Percentiles rank a stretch among this genome's conserved stretches.
phyloP scores from a whole-genome alignment of 2,113 vertebrate species.

The Cheirogaleus medius region DNA sequence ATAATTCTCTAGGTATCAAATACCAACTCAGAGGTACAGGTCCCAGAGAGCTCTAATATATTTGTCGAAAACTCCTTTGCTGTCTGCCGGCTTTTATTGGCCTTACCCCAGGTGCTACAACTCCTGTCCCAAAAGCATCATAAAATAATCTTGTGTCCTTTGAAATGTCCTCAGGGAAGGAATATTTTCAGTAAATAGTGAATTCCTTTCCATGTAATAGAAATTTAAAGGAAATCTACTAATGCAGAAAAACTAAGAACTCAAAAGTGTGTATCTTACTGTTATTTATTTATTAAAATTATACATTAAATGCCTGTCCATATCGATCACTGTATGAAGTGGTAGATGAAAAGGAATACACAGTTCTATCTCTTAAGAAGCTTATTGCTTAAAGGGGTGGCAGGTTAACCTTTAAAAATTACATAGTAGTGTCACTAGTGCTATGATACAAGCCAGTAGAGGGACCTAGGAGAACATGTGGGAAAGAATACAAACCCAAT shows the following conservation, averaged over 20 bases:
- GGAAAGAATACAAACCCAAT: neutral
- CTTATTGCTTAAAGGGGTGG: neutral
- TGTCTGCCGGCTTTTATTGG: neutral
- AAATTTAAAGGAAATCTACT: slow-evolving; percentile 45
- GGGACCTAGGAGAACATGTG: neutral
- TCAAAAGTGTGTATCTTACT: neutral
- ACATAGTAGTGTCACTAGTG: neutral
- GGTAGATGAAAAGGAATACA: neutral
- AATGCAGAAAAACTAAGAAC: neutral
- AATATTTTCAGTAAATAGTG: slow-evolving; percentile 32
- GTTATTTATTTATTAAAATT: slow-evolving; percentile 28
- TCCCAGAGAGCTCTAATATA: neutral
- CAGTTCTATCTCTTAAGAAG: neutral
- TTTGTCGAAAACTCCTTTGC: neutral
- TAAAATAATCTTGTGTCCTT: slow-evolving; percentile 36
- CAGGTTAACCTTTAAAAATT: neutral
- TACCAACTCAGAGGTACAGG: neutral
- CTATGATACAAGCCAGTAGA: neutral
- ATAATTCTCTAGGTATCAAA: neutral
- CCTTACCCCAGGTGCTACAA: neutral
- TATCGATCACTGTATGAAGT: neutral
- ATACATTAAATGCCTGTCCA: neutral
- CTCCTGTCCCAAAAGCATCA: neutral
- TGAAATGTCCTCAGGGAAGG: neutral
- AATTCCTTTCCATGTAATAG: neutral